Evolutionary conservation across 1,140 invertebrate species (phyloP).

Genomic region (Saccostrea echinata): DNA sequence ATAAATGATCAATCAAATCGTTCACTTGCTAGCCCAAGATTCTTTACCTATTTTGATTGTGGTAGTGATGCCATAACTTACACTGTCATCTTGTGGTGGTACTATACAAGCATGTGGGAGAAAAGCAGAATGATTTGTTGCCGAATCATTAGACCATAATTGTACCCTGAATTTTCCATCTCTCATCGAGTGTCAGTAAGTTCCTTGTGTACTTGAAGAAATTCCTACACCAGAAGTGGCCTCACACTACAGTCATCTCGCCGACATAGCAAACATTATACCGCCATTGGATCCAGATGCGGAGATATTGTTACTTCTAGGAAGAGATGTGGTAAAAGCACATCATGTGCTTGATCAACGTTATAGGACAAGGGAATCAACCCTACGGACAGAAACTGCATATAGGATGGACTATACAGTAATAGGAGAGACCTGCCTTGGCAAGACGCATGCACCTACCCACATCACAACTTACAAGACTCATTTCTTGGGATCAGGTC

Average conservation of each 20-base stretch:
- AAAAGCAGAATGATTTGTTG: not conserved
- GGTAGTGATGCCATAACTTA: not conserved
- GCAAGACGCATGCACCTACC: not conserved
- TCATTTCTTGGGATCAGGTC: not conserved
- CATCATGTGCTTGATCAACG: constrained; percentile 44
- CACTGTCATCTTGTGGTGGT: constrained; percentile 38
- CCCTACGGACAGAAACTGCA: constrained; percentile 30
- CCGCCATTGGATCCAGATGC: not conserved
- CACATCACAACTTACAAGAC: not conserved
- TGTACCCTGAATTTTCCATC: not conserved
- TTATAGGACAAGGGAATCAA: not conserved
- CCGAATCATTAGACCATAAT: not conserved
- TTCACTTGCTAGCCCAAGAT: constrained; percentile 5
- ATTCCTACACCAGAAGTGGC: constrained; percentile 45
- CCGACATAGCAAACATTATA: constrained; percentile 11
- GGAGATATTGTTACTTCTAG: constrained; percentile 41
- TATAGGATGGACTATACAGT: constrained; percentile 49
- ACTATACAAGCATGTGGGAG: not conserved
- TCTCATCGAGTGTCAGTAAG: constrained; percentile 43
- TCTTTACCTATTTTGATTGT: constrained; percentile 37
- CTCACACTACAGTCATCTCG: not conserved
- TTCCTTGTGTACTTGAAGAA: constrained; percentile 23
- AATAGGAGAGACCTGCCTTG: constrained; percentile 44
- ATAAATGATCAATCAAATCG: constrained; percentile 50
- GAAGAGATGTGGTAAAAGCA: constrained; percentile 39